A percentile compares a stretch with the other conserved stretches of the same genome.
These are phyloP conservation scores for Chionomys nivalis DNA, from an alignment of 2,113 vertebrate genomes.

Conservation along the genomic window DNA sequence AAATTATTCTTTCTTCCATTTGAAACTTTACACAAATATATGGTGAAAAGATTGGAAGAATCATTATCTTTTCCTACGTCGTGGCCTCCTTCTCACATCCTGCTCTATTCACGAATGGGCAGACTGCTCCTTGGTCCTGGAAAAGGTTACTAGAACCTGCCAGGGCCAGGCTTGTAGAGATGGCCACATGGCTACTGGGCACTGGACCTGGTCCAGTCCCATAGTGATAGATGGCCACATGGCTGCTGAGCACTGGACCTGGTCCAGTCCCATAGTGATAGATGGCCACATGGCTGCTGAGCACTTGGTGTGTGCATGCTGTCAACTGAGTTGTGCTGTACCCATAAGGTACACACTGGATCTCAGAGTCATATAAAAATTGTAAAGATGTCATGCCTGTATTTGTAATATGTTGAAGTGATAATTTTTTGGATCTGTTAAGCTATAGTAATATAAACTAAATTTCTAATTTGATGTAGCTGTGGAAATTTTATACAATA, in stretches of 20 bases:
- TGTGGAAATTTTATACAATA: not conserved
- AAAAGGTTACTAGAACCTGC: not conserved
- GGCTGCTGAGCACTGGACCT: too few relatives aligned
- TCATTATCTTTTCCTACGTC: not conserved
- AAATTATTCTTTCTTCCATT: not conserved
- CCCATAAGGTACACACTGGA: not conserved
- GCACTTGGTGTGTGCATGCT: not conserved
- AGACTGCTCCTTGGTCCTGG: not conserved
- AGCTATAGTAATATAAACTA: not conserved
- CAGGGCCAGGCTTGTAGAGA: not conserved
- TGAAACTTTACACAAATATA: not conserved
- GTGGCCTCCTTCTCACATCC: not conserved
- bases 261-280: too few relatives aligned
- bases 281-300: not conserved
- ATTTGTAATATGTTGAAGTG: slow-evolving; percentile 2
- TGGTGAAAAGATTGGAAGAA: not conserved
- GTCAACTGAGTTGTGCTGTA: not conserved
- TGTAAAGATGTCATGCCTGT: not conserved
- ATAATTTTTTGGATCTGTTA: not conserved
- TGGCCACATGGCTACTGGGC: not conserved
- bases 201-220: not conserved
- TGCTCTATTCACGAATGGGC: not conserved
- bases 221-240: not conserved
- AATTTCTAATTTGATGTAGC: not conserved
- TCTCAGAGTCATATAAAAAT: not conserved